Base-by-base conservation (phyloP, 2,797 vertebrate genomes). In the Oreortyx pictus region DNA sequence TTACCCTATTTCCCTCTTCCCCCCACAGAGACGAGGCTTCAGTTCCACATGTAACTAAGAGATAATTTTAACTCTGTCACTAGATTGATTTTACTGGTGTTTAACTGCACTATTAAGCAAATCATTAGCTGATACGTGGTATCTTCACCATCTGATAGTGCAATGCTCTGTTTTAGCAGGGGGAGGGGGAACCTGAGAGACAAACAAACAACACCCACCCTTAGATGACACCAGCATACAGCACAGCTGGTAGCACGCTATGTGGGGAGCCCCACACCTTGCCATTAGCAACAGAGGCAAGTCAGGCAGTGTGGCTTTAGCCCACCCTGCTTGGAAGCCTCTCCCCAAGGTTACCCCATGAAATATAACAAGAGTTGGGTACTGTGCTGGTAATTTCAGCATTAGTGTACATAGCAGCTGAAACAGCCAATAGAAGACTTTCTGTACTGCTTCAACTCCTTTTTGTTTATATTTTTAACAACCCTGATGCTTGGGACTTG, bases 21-120 rank as follows among this genome's bases (percentile, higher is more conserved):
- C 46, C 65, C 9, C 39, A 33, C 16, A 0, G 0, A 77, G 27
- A 44, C 41, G 59, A 35, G 67, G 50, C 46, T 88, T 77, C 82
- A 46, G 67, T 64, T 92, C 54, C 79, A 75, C 37, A 2, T 17
- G 52, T 82, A 95, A 95, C 91, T 71, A 85, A 68, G 49, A 90
- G 92, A 77, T 95, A 95, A 94, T 94, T 94, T 94, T 86, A 92
- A 82, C 86, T 77, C 90, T 77, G 82, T 23, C 89, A 77, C 93
- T 49, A 57, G 57, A 93, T 43, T 92, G 92, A 95, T 89, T 85
- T 68, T 61, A 8, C 72, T 59, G 57, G 46, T 25, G 59, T 84
- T 94, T 85, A 94, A 82, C n/a, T n/a, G 46, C 0, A 0, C 84
- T 54, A 90, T 87, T 95, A 95, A 87, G 84, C 49, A 85, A 80